These are phyloP conservation scores for Catharus bicknelli DNA, from an alignment of 2,113 vertebrate species.

Conservation along the genomic window DNA sequence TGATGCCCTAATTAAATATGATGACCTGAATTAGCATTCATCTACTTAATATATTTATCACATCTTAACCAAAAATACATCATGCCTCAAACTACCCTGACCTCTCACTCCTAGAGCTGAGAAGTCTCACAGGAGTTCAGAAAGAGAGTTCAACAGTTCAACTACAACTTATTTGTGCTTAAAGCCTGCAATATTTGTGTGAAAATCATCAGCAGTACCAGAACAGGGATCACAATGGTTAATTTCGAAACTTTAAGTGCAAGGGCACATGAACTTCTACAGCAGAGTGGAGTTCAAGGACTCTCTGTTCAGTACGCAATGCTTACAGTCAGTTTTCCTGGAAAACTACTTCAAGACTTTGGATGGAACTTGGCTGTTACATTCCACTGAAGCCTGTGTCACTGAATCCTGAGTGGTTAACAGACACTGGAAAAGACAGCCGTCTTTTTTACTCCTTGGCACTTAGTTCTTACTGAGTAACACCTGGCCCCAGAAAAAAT, in stretches of 20 bases:
- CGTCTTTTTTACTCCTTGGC: background rate
- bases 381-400: background rate
- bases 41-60: conserved; percentile 22
- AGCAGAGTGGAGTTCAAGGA: background rate
- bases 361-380: background rate
- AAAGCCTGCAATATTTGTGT: background rate
- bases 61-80: background rate
- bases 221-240: background rate
- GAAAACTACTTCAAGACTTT: background rate
- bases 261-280: background rate
- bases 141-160: background rate
- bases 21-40: conserved; percentile 42
- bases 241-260: background rate
- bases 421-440: background rate
- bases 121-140: background rate
- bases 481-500: accelerated
- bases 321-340: background rate
- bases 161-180: background rate
- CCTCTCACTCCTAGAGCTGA: background rate
- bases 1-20: conserved; percentile 51
- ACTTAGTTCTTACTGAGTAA: background rate
- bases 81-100: background rate
- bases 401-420: background rate
- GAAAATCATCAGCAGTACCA: background rate
- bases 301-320: background rate